Conservation (phyloP, 2,888 invertebrate species). For the Acanthosepion esculentum region DNA sequence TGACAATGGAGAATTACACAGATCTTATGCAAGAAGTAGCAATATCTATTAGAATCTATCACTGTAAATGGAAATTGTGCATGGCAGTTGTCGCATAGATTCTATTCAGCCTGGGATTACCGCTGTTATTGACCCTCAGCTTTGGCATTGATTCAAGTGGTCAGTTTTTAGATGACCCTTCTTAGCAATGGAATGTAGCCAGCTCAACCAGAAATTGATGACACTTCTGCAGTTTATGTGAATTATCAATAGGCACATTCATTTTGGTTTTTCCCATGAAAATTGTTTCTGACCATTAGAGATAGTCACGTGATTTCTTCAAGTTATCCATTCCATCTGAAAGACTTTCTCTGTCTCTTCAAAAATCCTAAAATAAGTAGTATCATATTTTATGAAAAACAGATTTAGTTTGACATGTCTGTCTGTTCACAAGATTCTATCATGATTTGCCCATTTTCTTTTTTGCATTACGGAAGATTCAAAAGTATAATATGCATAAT, state of each 20-base stretch:
- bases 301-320: neutral
- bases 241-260: neutral
- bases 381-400: neutral
- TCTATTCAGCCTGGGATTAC: constrained; percentile 20
- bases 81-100: neutral
- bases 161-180: neutral
- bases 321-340: neutral
- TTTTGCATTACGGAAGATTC: neutral
- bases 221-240: neutral
- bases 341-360: neutral
- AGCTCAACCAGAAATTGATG: neutral
- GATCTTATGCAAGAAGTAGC: neutral
- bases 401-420: neutral
- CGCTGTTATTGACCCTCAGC: neutral
- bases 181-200: constrained; percentile 11
- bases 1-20: neutral
- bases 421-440: neutral
- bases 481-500: too few relatives aligned
- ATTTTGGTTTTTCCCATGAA: neutral
- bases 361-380: neutral
- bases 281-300: neutral
- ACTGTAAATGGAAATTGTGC: neutral
- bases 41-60: constrained; percentile 21
- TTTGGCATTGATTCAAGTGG: constrained; percentile 20
- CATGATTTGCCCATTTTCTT: neutral